A percentile compares a stretch with the other conserved stretches of the same genome.
Evolutionary conservation across 2,888 invertebrate genomes (phyloP).

Genomic region (Stenodera caucasica): DNA sequence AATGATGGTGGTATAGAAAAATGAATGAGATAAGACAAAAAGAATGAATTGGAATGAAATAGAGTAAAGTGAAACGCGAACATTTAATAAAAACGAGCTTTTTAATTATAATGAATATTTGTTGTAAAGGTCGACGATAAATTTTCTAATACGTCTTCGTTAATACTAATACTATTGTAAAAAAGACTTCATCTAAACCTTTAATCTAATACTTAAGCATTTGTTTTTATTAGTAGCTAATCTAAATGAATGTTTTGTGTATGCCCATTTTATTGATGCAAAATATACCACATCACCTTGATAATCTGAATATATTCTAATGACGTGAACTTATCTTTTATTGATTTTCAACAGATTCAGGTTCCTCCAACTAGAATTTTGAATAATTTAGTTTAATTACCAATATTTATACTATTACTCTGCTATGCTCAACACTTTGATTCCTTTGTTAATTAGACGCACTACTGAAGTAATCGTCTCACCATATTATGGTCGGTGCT

Average conservation of each 20-base stretch:
- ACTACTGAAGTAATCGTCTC: too few species aligned
- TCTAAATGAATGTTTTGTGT: conserved; percentile 33
- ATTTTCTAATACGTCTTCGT: conserved; percentile 27
- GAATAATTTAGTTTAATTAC: too few species aligned
- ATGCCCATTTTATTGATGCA: conserved; percentile 22
- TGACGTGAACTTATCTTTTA: conserved; percentile 9
- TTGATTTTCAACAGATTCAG: too few species aligned
- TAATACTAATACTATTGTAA: conserved; percentile 19
- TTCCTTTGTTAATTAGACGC: too few species aligned
- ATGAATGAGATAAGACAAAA: background rate
- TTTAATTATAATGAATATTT: conserved; percentile 59
- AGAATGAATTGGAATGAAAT: background rate
- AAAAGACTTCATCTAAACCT: conserved; percentile 29
- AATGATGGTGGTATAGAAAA: background rate
- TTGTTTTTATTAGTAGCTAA: conserved; percentile 36
- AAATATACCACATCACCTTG: conserved; percentile 21
- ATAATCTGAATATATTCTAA: conserved; percentile 23
- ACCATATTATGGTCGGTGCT: too few species aligned
- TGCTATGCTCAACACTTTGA: too few species aligned
- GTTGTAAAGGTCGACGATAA: conserved; percentile 60
- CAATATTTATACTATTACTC: too few species aligned
- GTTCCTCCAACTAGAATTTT: too few species aligned
- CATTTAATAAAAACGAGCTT: conserved; percentile 23
- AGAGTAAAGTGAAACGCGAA: conserved; percentile 12
- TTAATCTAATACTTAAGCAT: conserved; percentile 34